These are phyloP conservation scores for Melipona quadrifasciata DNA, from an alignment of 1,140 invertebrate species.

Conservation along the genomic window DNA sequence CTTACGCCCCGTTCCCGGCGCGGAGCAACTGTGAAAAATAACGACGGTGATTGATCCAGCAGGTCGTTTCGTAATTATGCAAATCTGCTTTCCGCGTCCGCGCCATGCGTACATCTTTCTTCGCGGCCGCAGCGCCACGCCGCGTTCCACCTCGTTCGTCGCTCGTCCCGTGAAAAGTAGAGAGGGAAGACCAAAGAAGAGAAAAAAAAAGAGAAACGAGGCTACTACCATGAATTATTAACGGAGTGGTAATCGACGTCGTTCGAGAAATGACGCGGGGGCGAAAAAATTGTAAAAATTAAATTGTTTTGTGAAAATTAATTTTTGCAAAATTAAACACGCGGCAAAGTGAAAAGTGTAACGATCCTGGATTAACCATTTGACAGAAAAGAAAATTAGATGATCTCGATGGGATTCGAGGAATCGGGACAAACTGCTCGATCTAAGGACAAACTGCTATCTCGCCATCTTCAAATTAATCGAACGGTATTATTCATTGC, in stretches of 20 bases:
- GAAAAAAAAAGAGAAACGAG: not conserved
- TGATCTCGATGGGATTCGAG: no score
- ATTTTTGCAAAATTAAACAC: no score
- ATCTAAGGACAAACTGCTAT: no score
- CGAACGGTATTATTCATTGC: not conserved
- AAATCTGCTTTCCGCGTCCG: conserved; percentile 60
- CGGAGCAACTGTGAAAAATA: conserved; percentile 60
- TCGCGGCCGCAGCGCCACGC: not conserved
- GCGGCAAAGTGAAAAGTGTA: not conserved
- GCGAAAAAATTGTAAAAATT: not conserved
- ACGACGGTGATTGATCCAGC: conserved; percentile 70
- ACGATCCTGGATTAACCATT: not conserved
- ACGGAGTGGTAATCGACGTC: not conserved
- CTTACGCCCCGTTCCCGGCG: conserved; percentile 48
- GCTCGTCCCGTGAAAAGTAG: not conserved
- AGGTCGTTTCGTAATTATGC: conserved; percentile 69
- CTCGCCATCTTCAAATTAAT: not conserved
- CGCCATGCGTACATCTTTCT: conserved; percentile 46
- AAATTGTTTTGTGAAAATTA: no score
- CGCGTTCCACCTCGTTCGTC: conserved; percentile 4
- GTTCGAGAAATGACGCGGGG: not conserved
- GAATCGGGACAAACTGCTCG: no score
- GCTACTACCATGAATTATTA: not conserved
- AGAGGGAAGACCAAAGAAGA: no score
- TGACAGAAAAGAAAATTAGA: no score